Conservation (phyloP, 1,140 invertebrate genomes). For the Drosophila auraria region DNA sequence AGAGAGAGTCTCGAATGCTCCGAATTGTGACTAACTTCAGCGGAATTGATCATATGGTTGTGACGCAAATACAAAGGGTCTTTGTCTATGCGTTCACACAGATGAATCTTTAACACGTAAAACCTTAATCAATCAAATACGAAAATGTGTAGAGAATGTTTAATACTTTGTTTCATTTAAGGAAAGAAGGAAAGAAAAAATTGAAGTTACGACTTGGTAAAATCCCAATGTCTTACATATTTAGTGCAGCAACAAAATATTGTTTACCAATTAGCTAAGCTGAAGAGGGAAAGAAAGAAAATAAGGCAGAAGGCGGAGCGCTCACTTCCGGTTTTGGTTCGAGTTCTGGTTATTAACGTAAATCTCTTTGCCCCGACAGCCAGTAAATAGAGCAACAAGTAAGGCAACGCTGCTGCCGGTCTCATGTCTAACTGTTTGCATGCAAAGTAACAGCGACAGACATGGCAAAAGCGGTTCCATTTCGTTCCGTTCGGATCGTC, state of each 20-base stretch:
- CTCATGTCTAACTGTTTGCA: slow-evolving; percentile 62
- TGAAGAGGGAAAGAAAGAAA: neutral
- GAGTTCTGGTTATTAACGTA: slow-evolving; percentile 31
- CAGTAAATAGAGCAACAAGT: slow-evolving; percentile 76
- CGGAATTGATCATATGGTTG: slow-evolving; percentile 24
- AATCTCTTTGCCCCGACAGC: slow-evolving; percentile 55
- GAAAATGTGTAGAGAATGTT: slow-evolving; percentile 4
- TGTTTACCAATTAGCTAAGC: slow-evolving; percentile 22
- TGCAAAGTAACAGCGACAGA: slow-evolving; percentile 65
- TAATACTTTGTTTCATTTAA: neutral
- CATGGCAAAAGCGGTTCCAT: slow-evolving; percentile 23
- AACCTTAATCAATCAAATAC: slow-evolving; percentile 19
- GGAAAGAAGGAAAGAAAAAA: too few relatives aligned
- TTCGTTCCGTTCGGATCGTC: slow-evolving; percentile 39
- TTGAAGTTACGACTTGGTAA: too few relatives aligned
- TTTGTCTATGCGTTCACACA: neutral
- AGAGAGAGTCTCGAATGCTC: slow-evolving; percentile 27
- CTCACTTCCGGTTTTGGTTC: slow-evolving; percentile 40
- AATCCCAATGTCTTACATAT: neutral
- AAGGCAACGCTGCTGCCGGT: slow-evolving; percentile 28
- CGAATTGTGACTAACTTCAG: slow-evolving; percentile 34
- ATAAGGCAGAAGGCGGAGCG: slow-evolving; percentile 12
- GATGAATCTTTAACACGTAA: slow-evolving; percentile 15
- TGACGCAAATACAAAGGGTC: neutral
- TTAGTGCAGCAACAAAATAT: slow-evolving; percentile 14